Evolutionary conservation across 2,888 invertebrate species (phyloP).

Genomic region (Graphium colonna): DNA sequence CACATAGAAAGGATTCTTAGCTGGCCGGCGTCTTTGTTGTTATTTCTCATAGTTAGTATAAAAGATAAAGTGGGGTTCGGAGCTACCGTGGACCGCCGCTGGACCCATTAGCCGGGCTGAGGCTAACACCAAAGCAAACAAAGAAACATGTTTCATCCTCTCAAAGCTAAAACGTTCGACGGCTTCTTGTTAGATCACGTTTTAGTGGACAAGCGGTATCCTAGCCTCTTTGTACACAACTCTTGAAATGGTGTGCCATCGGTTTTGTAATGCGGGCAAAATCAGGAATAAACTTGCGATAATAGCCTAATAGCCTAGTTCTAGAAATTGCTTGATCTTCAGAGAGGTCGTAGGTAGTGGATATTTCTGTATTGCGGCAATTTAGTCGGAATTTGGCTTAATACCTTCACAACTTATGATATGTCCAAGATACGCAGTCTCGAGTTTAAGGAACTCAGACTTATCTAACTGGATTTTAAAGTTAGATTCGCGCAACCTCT

Average conservation of each 20-base stretch:
- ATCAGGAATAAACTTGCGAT: too few species aligned
- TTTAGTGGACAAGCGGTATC: slow-evolving; percentile 10
- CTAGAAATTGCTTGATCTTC: too few species aligned
- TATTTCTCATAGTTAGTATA: slow-evolving; percentile 44
- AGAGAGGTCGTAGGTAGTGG: not conserved
- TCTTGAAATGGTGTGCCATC: slow-evolving; percentile 10
- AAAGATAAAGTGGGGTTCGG: slow-evolving; percentile 32
- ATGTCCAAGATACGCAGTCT: too few species aligned
- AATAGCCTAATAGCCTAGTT: too few species aligned
- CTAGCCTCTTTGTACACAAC: slow-evolving; percentile 15
- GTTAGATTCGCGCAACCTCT: too few species aligned
- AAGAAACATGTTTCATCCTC: slow-evolving; percentile 25
- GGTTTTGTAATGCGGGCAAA: too few species aligned
- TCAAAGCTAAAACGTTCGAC: slow-evolving; percentile 27
- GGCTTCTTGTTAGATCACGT: slow-evolving; percentile 20
- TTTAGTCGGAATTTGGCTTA: too few species aligned
- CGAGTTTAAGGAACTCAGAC: too few species aligned
- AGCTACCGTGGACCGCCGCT: slow-evolving; percentile 37
- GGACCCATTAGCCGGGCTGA: slow-evolving; percentile 51
- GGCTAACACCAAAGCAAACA: slow-evolving; percentile 26
- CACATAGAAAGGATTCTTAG: slow-evolving; percentile 27
- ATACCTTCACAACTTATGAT: too few species aligned
- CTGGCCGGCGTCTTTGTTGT: slow-evolving; percentile 23
- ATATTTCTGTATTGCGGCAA: too few species aligned
- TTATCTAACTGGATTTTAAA: too few species aligned